Conservation (phyloP, 2,797 vertebrate species). For the Xiphophorus birchmanni region DNA sequence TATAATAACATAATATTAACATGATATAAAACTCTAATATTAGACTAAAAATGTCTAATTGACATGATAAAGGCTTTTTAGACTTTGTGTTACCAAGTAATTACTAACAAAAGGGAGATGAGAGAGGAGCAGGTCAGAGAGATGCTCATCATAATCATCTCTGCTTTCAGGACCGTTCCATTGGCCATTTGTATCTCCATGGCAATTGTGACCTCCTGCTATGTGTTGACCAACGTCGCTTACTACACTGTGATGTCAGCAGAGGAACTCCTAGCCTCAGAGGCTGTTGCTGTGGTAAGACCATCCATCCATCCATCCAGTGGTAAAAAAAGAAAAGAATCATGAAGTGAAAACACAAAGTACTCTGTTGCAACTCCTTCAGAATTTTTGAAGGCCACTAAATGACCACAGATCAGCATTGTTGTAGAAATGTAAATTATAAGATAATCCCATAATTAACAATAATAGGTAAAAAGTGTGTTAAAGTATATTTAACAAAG, state of each 20-base stretch:
- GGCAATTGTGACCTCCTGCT: constrained; percentile 90
- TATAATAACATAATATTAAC: no score
- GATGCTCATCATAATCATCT: constrained; percentile 2
- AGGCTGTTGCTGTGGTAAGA: constrained; percentile 93
- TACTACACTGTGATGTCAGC: constrained; percentile 93
- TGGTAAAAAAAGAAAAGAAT: not conserved
- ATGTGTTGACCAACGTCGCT: constrained; percentile 93
- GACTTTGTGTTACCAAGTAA: not conserved
- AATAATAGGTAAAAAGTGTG: no score
- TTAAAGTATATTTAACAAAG: no score
- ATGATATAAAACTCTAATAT: no score
- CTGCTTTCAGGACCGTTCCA: constrained; percentile 87
- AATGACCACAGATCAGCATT: no score
- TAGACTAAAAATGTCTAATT: not conserved
- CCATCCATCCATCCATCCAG: not conserved
- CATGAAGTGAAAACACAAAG: no score
- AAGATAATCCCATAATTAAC: no score
- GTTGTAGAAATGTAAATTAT: no score
- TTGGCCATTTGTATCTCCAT: constrained; percentile 97
- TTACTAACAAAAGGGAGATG: not conserved
- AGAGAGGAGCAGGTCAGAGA: not conserved
- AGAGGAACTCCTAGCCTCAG: constrained; percentile 88
- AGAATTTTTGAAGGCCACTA: not conserved
- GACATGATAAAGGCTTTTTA: no score
- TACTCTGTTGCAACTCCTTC: not conserved